Evolutionary conservation across 2,113 vertebrate genomes (phyloP), one percentile per base, ranked within the genome.

Genomic region (Corvus hawaiiensis): DNA sequence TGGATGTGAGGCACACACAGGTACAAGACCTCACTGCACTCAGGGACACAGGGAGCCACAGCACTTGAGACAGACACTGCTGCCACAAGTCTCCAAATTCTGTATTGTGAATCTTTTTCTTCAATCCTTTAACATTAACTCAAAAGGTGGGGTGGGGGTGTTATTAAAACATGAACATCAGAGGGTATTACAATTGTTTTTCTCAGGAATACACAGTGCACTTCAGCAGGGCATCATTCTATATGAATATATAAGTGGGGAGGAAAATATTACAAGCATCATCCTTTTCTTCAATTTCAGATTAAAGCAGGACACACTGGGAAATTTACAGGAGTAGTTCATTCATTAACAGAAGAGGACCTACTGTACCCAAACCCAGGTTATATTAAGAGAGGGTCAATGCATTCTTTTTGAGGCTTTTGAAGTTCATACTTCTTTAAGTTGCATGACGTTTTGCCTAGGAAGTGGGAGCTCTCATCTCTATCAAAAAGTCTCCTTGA

Each of bases 401-500:
- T 24, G 89, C 73, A 84, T 94, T 96, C 88, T 55, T 95, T 59
- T 78, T 52, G 44, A 82, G 39, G 71, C 87, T 96, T 97, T 95
- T 96, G 94, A 96, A 96, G 91, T 94, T 87, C 62, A 79, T 76
- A 89, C 74, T 95, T 94, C 71, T 82, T 95, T 84, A 96, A 93
- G 78, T 28, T 73, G 44, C 26, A 69, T 6, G 73, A 64, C 86
- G 89, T 95, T 95, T 88, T 84, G 68, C 51, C 62, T 78, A 69
- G 77, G 66, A 94, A 93, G 71, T 82, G 35, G 78, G 66, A 94
- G 74, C 89, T 94, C 96, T 96, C 94, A 89, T 95, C 96, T 93
- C 91, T 91, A 89, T 73, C 84, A 96, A 87, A 77, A 91, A 91
- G 78, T 76, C 61, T 92, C 84, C 91, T 94, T 62, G 54, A 91